Conservation (phyloP, 2,797 vertebrate genomes). For the Luscinia luscinia region DNA sequence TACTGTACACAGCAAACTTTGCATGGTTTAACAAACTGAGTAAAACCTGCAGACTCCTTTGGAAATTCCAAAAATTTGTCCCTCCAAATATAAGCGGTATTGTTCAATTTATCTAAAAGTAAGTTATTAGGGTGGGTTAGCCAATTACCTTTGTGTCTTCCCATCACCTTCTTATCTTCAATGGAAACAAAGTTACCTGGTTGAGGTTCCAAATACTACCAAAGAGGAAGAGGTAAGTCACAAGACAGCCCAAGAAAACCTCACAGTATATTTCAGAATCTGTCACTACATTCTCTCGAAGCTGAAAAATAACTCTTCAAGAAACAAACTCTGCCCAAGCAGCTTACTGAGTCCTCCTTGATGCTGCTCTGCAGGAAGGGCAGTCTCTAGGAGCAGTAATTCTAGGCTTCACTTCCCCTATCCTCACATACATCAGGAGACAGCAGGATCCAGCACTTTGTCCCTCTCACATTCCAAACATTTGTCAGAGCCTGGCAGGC, state of each 20-base stretch:
- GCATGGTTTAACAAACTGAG: background rate
- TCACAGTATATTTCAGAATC: background rate
- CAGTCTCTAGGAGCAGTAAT: background rate
- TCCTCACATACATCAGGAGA: background rate
- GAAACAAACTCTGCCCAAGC: background rate
- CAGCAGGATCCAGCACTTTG: background rate
- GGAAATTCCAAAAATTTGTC: background rate
- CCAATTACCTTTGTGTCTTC: conserved; percentile 87
- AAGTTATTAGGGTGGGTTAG: background rate
- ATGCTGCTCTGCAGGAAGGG: background rate
- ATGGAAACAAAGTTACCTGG: conserved; percentile 92
- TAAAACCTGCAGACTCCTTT: background rate
- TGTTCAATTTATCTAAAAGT: background rate
- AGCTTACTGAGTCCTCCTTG: background rate
- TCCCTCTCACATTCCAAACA: background rate
- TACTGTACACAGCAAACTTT: background rate
- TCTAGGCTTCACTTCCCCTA: background rate
- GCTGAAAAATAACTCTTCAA: background rate
- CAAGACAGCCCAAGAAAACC: background rate
- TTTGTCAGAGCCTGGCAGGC: background rate
- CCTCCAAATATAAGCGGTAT: background rate
- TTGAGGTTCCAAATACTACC: conserved; percentile 89
- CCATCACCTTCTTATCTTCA: conserved; percentile 88
- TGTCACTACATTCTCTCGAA: background rate
- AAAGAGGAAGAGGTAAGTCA: conserved; percentile 31